Conservation (phyloP, 2,113 vertebrate genomes). For the rat (Rattus norvegicus) region DNA sequence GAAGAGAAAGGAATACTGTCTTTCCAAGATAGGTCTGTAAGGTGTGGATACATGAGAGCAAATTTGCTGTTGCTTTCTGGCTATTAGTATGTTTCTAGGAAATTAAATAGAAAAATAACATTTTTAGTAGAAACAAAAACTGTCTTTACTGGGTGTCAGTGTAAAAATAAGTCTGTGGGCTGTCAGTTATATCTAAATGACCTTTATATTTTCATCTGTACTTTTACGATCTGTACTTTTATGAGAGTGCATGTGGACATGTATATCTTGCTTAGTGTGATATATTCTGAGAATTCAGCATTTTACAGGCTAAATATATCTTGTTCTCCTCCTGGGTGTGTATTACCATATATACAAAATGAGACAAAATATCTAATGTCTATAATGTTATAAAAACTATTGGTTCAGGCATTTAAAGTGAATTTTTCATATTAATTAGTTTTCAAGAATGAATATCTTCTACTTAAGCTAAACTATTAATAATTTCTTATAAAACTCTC, state of each 20-base stretch:
- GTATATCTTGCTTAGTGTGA: background rate
- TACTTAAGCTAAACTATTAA: background rate
- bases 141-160: constrained; percentile 35
- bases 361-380: background rate
- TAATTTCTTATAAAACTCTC: background rate
- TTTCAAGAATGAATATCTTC: background rate
- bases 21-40: background rate
- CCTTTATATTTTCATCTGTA: constrained; percentile 5
- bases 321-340: constrained; percentile 26
- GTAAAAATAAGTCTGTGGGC: constrained; percentile 43
- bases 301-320: background rate
- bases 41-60: background rate
- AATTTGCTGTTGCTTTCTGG: background rate
- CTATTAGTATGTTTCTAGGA: constrained; percentile 23
- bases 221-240: constrained; percentile 23
- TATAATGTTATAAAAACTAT: constrained; percentile 28
- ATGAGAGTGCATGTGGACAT: background rate
- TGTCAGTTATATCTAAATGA: constrained; percentile 56
- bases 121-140: constrained; percentile 43
- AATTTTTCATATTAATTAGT: background rate
- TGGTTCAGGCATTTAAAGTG: constrained; percentile 17
- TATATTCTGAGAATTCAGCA: constrained; percentile 7
- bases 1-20: background rate
- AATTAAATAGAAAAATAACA: constrained; percentile 39
- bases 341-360: background rate